Base-by-base conservation (phyloP, 2,797 vertebrate genomes). In the Xenopus petersii region DNA sequence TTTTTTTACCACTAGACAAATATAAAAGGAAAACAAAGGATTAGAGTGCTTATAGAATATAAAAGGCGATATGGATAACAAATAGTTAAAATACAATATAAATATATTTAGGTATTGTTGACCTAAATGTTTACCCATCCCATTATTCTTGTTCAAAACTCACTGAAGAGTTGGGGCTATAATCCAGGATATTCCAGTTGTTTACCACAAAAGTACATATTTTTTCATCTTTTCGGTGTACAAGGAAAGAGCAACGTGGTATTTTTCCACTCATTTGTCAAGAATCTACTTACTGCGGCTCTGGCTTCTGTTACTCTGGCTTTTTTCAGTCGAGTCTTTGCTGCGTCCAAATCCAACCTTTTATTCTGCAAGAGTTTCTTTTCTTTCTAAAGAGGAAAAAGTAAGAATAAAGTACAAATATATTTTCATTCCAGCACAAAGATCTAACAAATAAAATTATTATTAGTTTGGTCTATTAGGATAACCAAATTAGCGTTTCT, bases 261-360 rank as follows among this genome's bases (percentile, higher is more conserved):
- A 36, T 67, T 24, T 73, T 73, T 69, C 71, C 71, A 69, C 21
- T 65, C 60, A 36, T 73, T 68, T 70, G 49, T 60, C 71, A 46
- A 78, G 65, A 5, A 9, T 10, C 21, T 77, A 92, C 95, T 93
- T 87, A 99, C 98, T 71, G 91, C 92, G 81, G 92, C 94, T 90
- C 91, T 92, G 68, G 94, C 93, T 74, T 99, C 98, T 66, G 93
- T 82, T 89, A 96, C 90, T 89, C 94, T 94, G 81, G 96, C 96
- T 85, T 99, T 99, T 92, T 96, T 98, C 83, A 98, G 85, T 80
- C 94, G 92, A 42, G 98, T 97, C 91, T 99, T 99, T 67, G 96
- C 96, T 46, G 98, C 98, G 84, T 99, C 98, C 87, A 99, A 89
- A 86, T 99, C 98, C 88, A 99, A 81, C 55, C 98, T 94, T 85